Evolutionary conservation across 2,113 vertebrate genomes (phyloP).

Genomic region (Bubo scandiacus): DNA sequence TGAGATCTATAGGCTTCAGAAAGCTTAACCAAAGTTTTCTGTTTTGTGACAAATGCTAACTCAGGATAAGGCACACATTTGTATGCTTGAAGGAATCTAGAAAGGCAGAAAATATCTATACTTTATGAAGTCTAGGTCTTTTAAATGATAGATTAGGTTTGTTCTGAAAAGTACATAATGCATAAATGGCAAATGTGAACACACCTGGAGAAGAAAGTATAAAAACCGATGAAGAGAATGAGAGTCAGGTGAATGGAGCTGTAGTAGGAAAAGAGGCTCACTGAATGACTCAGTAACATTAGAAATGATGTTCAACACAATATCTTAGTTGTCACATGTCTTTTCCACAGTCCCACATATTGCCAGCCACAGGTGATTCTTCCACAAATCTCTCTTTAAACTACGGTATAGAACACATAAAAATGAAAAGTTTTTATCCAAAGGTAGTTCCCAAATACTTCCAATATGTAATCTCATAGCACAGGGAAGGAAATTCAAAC

Average conservation of each 20-base stretch:
- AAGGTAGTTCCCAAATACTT: not conserved
- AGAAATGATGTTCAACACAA: not conserved
- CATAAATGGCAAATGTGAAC: not conserved
- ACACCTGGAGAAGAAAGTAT: not conserved
- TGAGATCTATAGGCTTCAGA: not conserved
- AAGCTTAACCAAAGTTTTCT: not conserved
- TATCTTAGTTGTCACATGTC: not conserved
- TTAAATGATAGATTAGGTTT: not conserved
- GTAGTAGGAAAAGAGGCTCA: not conserved
- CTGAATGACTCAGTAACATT: not conserved
- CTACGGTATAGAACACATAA: not conserved
- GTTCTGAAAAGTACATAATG: not conserved
- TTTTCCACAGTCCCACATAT: not conserved
- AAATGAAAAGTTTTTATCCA: not conserved
- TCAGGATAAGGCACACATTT: not conserved
- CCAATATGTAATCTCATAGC: not conserved
- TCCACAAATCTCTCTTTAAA: not conserved
- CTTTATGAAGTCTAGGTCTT: not conserved
- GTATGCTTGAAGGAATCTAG: not conserved
- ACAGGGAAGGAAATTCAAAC: not conserved
- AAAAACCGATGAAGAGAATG: not conserved
- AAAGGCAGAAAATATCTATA: not conserved
- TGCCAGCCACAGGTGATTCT: not conserved
- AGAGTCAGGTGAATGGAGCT: not conserved
- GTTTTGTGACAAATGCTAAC: not conserved